Conservation (phyloP, 2,113 vertebrate species). For the Cyprinodon brontotheroides region DNA sequence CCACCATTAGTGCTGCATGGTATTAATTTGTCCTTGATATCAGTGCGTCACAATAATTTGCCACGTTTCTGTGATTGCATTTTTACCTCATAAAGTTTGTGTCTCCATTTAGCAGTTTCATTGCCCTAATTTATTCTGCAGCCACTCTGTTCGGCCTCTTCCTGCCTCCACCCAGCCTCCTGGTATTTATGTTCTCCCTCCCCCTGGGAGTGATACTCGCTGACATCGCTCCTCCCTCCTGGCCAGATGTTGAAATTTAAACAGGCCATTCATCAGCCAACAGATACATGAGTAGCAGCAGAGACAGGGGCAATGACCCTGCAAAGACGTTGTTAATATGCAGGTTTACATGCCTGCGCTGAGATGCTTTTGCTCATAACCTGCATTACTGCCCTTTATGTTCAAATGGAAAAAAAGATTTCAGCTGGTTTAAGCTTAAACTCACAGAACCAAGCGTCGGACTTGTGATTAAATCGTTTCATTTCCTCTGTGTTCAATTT, state of each 20-base stretch:
- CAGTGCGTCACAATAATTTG: conserved; percentile 29
- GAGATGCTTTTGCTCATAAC: neutral
- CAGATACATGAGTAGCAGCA: conserved; percentile 33
- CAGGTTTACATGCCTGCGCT: neutral
- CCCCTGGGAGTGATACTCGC: conserved; percentile 34
- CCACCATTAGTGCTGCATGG: conserved; percentile 41
- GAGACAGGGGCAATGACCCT: conserved; percentile 37
- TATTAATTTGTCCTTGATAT: conserved; percentile 45
- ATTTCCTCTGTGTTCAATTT: conserved; percentile 1
- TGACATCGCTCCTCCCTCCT: conserved; percentile 45
- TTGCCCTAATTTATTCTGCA: conserved; percentile 21
- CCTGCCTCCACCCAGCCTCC: conserved; percentile 42
- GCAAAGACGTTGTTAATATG: conserved; percentile 33
- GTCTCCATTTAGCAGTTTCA: conserved; percentile 27
- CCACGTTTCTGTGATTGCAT: conserved; percentile 8
- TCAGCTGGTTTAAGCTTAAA: conserved; percentile 3
- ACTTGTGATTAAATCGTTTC: conserved; percentile 20
- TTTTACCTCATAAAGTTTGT: conserved; percentile 12
- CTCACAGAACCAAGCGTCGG: conserved; percentile 2
- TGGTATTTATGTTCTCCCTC: conserved; percentile 52
- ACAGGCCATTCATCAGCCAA: conserved; percentile 52
- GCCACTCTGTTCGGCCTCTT: conserved; percentile 17
- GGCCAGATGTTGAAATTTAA: conserved; percentile 73
- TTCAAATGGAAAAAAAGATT: conserved; percentile 15
- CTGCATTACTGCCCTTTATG: neutral